Percentiles rank a stretch among this genome's conserved stretches.
Evolutionary conservation across 2,113 vertebrate genomes (phyloP).

Genomic region (Oplegnathus fasciatus): DNA sequence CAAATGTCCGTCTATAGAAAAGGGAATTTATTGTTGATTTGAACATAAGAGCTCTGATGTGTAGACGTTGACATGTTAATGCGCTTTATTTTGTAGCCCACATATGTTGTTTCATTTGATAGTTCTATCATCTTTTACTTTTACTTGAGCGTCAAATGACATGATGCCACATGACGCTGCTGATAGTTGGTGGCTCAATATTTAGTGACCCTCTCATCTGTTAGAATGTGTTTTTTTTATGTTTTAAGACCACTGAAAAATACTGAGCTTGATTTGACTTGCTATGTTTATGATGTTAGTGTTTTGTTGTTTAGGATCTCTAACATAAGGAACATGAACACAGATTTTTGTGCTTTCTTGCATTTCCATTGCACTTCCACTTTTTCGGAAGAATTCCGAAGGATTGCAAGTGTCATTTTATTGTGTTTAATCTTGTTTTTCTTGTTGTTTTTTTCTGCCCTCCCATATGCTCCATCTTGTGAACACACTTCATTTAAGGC

Average conservation of each 20-base stretch:
- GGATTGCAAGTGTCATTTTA: background rate
- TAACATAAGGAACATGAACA: background rate
- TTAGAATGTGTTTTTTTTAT: background rate
- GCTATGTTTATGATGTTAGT: background rate
- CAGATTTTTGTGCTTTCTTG: background rate
- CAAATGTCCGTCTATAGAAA: background rate
- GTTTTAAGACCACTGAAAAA: background rate
- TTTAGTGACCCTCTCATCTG: background rate
- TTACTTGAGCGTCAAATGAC: too few species aligned
- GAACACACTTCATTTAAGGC: slow-evolving; percentile 42
- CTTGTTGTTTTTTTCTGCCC: slow-evolving; percentile 22
- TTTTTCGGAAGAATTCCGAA: background rate
- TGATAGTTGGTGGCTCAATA: background rate
- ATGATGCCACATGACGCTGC: too few species aligned
- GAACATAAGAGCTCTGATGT: background rate
- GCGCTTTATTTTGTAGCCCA: background rate
- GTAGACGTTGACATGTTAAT: background rate
- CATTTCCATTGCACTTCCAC: background rate
- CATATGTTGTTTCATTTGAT: too few species aligned
- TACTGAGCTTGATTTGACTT: background rate
- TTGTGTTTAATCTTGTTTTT: background rate
- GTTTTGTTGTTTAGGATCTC: background rate
- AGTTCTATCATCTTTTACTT: too few species aligned
- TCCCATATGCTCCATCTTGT: slow-evolving; percentile 12
- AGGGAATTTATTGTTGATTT: too few species aligned